Conservation (phyloP, 2,113 vertebrate species). For the Halcyon senegalensis region DNA sequence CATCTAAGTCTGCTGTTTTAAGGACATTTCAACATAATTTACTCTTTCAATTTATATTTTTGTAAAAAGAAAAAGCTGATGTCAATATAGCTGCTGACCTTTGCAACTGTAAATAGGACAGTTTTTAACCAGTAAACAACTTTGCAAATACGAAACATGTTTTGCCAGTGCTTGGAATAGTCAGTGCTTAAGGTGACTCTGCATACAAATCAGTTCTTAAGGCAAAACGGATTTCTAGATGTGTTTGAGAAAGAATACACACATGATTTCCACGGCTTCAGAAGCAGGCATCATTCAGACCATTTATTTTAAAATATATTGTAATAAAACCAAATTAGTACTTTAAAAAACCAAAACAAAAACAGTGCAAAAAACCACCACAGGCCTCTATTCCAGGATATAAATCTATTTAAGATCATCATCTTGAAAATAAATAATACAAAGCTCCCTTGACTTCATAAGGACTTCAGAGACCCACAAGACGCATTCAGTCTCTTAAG, state of each 20-base stretch:
- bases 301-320: not conserved
- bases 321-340: not conserved
- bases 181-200: slow-evolving; percentile 1
- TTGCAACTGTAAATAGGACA: slow-evolving; percentile 48
- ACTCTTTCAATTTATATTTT: slow-evolving; percentile 57
- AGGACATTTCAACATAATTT: slow-evolving; percentile 44
- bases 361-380: not conserved
- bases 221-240: not conserved
- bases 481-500: not conserved
- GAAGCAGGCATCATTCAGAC: not conserved
- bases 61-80: slow-evolving; percentile 20
- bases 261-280: not conserved
- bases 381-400: not conserved
- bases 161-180: slow-evolving; percentile 37
- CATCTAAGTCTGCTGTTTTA: slow-evolving; percentile 19
- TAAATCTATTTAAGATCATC: not conserved
- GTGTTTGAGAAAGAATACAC: not conserved
- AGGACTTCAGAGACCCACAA: not conserved
- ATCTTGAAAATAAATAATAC: not conserved
- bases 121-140: slow-evolving; percentile 58
- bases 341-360: not conserved
- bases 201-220: slow-evolving; percentile 42
- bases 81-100: slow-evolving; percentile 52
- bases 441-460: not conserved
- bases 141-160: slow-evolving; percentile 49